Base-by-base conservation (phyloP, 1,140 invertebrate genomes). In the Bradynema listronoti region DNA sequence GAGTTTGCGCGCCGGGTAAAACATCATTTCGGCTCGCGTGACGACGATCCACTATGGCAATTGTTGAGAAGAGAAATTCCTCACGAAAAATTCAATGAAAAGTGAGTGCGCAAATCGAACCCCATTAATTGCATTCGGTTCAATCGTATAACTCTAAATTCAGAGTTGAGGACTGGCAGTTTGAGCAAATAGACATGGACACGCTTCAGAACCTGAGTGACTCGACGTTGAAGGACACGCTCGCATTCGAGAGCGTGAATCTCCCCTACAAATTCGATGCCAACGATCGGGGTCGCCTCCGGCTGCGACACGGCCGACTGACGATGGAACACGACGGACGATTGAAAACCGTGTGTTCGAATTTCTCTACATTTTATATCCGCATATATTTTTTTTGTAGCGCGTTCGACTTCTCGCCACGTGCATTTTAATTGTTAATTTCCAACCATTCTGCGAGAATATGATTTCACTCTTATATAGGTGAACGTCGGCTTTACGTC, bases 31-130 rank as follows among this genome's bases (percentile, higher is more conserved):
- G 62, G 33, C 0, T 42, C 30, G 16, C 27, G 56, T 25, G 56
- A 58, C n/a, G n/a, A n/a, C n/a, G 50, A 58, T 27, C 56, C 56
- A n/a, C 29, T 58, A 30, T 58, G 56, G 56, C 46, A 33, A 4
- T 39, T 58, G 9, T 53, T 58, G 49, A 25, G 56, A 59, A 33
- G 34, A n/a, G 49, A 58, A 34, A 56, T 52, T 16, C 47, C 56
- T 24, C 25, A 54, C 32, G 63, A 59, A 24, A 39, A 33, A 29
- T 65, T 66, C 47, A 39, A 14, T n/a, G 63, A 65, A 53, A 69
- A 60, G 63, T 65, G 30, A 3, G 34, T 50, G 11, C 27, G 2
- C 51, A 52, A n/a, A n/a, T n/a, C n/a, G n/a, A n/a, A n/a, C n/a
- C 4, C n/a, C 19, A 11, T 39, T 39, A 11, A 56, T 45, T 14